Conservation (phyloP, 1,140 invertebrate genomes). For the Drosophila eugracilis region DNA sequence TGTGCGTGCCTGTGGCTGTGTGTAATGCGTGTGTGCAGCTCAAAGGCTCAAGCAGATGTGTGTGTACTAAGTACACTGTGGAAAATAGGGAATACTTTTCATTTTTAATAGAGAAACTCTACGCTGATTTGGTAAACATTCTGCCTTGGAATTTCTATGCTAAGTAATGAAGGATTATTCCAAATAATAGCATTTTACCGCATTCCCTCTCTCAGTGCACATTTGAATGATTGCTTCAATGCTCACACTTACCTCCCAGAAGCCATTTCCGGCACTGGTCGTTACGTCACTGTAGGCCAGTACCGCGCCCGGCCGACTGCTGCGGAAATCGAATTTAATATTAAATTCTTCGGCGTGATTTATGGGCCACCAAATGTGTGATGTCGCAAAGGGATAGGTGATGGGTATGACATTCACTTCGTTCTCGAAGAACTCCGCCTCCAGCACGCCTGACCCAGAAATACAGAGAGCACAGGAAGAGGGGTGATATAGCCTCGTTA, state of each 20-base stretch:
- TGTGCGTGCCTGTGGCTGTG: slow-evolving; percentile 22
- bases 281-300: slow-evolving; percentile 93
- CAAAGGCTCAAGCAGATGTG: slow-evolving; percentile 56
- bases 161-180: too few species aligned
- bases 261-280: slow-evolving; percentile 89
- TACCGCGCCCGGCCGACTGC: slow-evolving; percentile 92
- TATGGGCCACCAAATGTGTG: slow-evolving; percentile 94
- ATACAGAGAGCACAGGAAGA: slow-evolving; percentile 40
- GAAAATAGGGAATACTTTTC: too few species aligned
- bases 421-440: slow-evolving; percentile 92
- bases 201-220: slow-evolving; percentile 3
- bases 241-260: slow-evolving; percentile 92
- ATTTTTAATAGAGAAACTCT: too few species aligned
- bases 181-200: neutral
- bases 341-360: slow-evolving; percentile 89
- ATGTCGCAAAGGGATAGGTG: slow-evolving; percentile 95
- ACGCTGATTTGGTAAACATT: too few species aligned
- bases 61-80: slow-evolving; percentile 4
- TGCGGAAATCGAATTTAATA: slow-evolving; percentile 95
- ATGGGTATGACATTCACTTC: slow-evolving; percentile 95
- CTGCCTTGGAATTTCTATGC: too few species aligned
- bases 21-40: slow-evolving; percentile 48
- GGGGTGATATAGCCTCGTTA: slow-evolving; percentile 7
- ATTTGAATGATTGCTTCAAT: slow-evolving; percentile 72
- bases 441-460: slow-evolving; percentile 87